phyloP scores from a whole-genome alignment of 2,113 vertebrate species.

The Hydrolagus affinis region DNA sequence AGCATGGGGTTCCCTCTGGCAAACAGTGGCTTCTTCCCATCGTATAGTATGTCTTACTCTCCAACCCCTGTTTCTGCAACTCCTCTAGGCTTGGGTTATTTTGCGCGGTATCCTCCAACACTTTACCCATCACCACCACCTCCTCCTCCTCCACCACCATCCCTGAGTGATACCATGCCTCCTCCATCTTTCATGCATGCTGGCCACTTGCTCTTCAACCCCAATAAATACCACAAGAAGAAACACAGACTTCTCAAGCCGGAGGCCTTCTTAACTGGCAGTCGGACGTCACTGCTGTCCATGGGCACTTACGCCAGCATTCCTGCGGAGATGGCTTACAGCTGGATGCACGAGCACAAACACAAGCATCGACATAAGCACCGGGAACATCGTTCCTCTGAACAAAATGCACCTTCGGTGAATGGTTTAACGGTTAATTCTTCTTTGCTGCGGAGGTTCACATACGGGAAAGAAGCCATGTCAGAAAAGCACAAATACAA shows the following conservation, averaged over 20 bases:
- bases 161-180: slow-evolving; percentile 67
- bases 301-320: slow-evolving; percentile 71
- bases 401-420: slow-evolving; percentile 55
- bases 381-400: slow-evolving; percentile 70
- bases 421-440: slow-evolving; percentile 47
- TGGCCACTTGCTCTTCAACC: slow-evolving; percentile 84
- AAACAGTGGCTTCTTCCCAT: slow-evolving; percentile 79
- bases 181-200: slow-evolving; percentile 63
- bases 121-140: slow-evolving; percentile 80
- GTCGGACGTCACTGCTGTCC: slow-evolving; percentile 67
- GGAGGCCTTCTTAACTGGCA: slow-evolving; percentile 71
- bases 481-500: slow-evolving; percentile 71
- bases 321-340: slow-evolving; percentile 68
- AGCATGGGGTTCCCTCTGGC: slow-evolving; percentile 84
- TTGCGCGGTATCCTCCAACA: slow-evolving; percentile 77
- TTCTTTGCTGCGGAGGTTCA: slow-evolving; percentile 77
- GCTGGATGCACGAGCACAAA: slow-evolving; percentile 88
- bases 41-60: slow-evolving; percentile 89
- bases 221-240: slow-evolving; percentile 86
- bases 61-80: slow-evolving; percentile 68
- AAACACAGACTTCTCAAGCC: slow-evolving; percentile 79
- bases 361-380: slow-evolving; percentile 94
- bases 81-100: slow-evolving; percentile 83
- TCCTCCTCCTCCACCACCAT: slow-evolving; percentile 69
- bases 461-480: slow-evolving; percentile 73